Evolutionary conservation across 2,797 vertebrate species (phyloP), one percentile per base, ranked within the genome.

Genomic region (Pangasius krempfi): DNA sequence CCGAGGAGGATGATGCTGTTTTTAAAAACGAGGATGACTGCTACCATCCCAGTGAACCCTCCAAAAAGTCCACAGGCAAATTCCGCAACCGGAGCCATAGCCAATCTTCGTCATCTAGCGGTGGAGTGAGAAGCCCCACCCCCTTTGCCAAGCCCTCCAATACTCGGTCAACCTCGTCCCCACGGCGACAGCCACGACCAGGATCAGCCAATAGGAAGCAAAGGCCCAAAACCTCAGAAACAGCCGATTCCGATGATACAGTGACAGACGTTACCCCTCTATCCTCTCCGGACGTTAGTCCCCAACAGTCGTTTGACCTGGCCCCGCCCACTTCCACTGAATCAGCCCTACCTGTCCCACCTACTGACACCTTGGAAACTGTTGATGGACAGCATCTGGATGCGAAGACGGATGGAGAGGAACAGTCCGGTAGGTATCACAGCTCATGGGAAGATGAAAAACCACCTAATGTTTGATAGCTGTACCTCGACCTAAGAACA

Each of bases 231-330:
- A 85, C 88, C 30, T 44, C 86, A 9, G 52, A 91, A 47, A 72
- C 18, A 33, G 94, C 95, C 37, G 97, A 97, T 66, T 97, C 97
- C 1, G 97, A 98, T 89, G 97, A 97, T 85, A 97, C 97, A 0
- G 96, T 97, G 89, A 98, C 98, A 16, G 97, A 98, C 0, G 97
- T 98, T 75, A 98, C 97, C 72, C 97, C 97, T 80, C 94, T 98
- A 14, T 98, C 97, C 25, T 97, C 97, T 82, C 96, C 98, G 58
- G 97, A 97, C 87, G 94, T 94, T 88, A 98, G 97, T 92, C 97
- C 96, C 50, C 92, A 94, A 62, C 97, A 96, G 91, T 97, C 96
- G 0, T 92, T 98, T 89, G 95, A 97, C 92, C 92, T 97, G 83
- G 93, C 93, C 27, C 87, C 93, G 20, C 66, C 52, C n/a, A 56